These are phyloP conservation scores for Chelonus formosanus DNA, from an alignment of 2,888 invertebrate genomes.

Conservation along the genomic window DNA sequence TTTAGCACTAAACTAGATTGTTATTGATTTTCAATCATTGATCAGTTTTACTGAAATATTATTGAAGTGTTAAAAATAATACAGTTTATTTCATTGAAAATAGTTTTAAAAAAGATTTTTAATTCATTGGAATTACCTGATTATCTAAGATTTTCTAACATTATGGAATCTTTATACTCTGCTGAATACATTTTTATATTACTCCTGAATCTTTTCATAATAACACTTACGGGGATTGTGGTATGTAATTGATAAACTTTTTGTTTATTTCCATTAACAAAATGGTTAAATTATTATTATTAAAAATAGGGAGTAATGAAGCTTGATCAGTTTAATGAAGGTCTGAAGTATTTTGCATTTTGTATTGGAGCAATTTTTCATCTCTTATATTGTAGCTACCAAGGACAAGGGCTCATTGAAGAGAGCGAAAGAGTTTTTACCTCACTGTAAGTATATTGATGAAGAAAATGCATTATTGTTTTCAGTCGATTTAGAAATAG, in stretches of 20 bases:
- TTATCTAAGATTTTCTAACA: background rate
- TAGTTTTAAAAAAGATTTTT: too few species aligned
- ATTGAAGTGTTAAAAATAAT: too few species aligned
- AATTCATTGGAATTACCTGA: too few species aligned
- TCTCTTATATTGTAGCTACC: slow-evolving; percentile 34
- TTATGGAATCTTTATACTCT: slow-evolving; percentile 27
- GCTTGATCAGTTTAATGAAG: slow-evolving; percentile 31
- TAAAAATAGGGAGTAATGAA: slow-evolving; percentile 31
- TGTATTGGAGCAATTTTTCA: slow-evolving; percentile 33
- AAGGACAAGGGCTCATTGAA: slow-evolving; percentile 37
- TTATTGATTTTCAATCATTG: too few species aligned
- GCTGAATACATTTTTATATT: slow-evolving; percentile 30
- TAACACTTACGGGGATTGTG: slow-evolving; percentile 38
- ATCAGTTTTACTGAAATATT: too few species aligned
- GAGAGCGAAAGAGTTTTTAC: slow-evolving; percentile 33
- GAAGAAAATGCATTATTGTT: too few species aligned
- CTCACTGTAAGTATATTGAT: slow-evolving; percentile 30
- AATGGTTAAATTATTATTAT: too few species aligned
- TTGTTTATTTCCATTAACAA: background rate
- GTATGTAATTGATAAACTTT: slow-evolving; percentile 21
- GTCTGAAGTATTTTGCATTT: slow-evolving; percentile 29
- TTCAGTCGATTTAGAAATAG: slow-evolving; percentile 1
- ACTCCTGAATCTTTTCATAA: slow-evolving; percentile 26
- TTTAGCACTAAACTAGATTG: too few species aligned
- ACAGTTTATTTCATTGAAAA: too few species aligned